Conservation (phyloP, 2,888 invertebrate species). For the Parnassius apollo region DNA sequence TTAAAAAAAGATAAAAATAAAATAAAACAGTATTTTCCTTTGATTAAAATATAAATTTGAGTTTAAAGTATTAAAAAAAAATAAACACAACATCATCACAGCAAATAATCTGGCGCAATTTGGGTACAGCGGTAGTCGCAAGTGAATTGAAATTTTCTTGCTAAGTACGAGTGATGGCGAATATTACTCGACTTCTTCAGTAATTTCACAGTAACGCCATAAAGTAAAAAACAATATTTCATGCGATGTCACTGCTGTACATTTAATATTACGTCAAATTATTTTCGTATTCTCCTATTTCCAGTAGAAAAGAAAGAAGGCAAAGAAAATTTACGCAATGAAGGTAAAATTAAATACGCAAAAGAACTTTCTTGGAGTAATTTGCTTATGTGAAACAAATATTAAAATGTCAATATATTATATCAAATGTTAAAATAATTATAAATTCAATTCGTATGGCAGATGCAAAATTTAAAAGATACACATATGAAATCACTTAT, state of each 20-base stretch:
- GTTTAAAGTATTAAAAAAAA: neutral
- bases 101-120: conserved; percentile 73
- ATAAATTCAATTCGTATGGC: too few species aligned
- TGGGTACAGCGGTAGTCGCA: conserved; percentile 54
- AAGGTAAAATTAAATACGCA: conserved; percentile 42
- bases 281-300: conserved; percentile 70
- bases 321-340: conserved; percentile 62
- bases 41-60: too few species aligned
- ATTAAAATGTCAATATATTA: too few species aligned
- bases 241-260: conserved; percentile 57
- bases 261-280: conserved; percentile 76
- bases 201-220: conserved; percentile 66
- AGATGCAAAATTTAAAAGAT: too few species aligned
- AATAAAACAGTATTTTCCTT: too few species aligned
- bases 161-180: conserved; percentile 79
- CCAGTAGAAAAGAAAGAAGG: conserved; percentile 50
- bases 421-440: too few species aligned
- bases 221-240: conserved; percentile 75
- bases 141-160: conserved; percentile 76
- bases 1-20: too few species aligned
- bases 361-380: conserved; percentile 7
- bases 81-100: conserved; percentile 47
- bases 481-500: too few species aligned
- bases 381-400: neutral
- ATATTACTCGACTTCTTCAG: conserved; percentile 66